Evolutionary conservation across 2,888 invertebrate genomes (phyloP), one percentile per base, ranked within the genome.

Genomic region (Ypsolopha scabrella): DNA sequence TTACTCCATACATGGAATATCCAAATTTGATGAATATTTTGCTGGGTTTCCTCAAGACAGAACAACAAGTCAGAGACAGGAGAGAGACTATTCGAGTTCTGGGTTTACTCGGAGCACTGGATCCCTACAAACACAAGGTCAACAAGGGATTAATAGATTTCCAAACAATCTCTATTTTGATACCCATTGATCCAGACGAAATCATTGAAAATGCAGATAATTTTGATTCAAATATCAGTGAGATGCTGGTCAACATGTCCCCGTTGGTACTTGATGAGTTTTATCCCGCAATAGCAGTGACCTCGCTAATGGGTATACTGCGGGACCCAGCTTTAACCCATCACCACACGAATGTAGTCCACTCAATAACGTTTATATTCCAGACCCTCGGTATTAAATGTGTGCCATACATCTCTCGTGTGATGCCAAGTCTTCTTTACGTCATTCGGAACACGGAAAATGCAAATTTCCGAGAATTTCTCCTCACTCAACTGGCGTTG

Each of bases 41-140:
- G 7, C 91, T 99, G 33, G 95, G 93, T 68, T 96, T 98, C 69
- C 86, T 99, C 43, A 98, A 98, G 85, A 97, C 96, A 0, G 99
- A 99, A 70, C 97, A 97, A 68, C 93, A 96, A 52, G 89, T 92
- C 0, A 90, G 92, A 50, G 96, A 98, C 52, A 88, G 95, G 34
- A 87, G 95, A 36, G 95, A 98, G 86, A 97, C 97, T 0, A 96
- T 99, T 54, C 89, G 98, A 39, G 97, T 99, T 7, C 82, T 99
- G 35, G 99, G 99, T 0, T 82, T 99, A 8, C 86, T 99, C 0
- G 99, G 99, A 6, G 99, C 99, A 0, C 88, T 99, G 62, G 99
- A 99, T 88, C 99, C 99, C 0, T 99, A 98, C 80, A 96, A 96
- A 67, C 96, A 99, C 72, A 98, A 98, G 85, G 94, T 98, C 80